phyloP scores from a whole-genome alignment of 1,140 invertebrate genomes.

The Papilio helenus region DNA sequence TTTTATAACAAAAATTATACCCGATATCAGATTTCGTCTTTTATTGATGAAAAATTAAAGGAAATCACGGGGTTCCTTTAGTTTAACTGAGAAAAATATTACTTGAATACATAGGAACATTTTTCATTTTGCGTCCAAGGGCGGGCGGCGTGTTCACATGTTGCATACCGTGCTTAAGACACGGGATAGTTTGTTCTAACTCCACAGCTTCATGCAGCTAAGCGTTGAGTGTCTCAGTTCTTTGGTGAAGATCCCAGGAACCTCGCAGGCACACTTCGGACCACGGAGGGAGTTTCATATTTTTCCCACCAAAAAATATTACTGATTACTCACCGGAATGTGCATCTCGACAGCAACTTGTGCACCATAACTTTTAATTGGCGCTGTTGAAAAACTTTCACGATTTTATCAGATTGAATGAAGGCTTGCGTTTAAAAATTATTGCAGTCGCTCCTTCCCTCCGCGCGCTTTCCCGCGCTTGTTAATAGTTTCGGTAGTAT shows the following conservation, averaged over 20 bases:
- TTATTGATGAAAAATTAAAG: background rate
- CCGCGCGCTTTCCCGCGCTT: background rate
- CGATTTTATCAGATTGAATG: background rate
- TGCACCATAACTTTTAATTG: background rate
- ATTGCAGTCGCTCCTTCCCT: background rate
- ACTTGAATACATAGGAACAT: background rate
- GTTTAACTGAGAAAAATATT: background rate
- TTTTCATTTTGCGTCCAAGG: no score
- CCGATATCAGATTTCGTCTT: background rate
- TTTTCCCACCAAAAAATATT: no score
- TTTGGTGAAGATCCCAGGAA: no score
- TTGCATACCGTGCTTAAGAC: no score
- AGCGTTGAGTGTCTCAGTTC: no score
- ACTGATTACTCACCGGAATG: background rate
- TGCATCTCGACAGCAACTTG: background rate
- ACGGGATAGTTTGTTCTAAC: no score
- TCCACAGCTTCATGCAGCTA: no score
- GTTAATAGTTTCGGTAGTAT: background rate
- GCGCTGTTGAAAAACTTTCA: background rate
- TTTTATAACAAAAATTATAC: slow-evolving; percentile 29
- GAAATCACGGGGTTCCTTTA: background rate
- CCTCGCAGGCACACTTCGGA: no score
- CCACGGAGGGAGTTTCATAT: no score
- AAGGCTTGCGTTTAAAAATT: slow-evolving; percentile 17
- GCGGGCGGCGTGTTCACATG: no score